These are phyloP conservation scores for Aurelia sp. DNA, from an alignment of 30 jellyfish, hydroid and myxozoan species.

Conservation along the genomic window DNA sequence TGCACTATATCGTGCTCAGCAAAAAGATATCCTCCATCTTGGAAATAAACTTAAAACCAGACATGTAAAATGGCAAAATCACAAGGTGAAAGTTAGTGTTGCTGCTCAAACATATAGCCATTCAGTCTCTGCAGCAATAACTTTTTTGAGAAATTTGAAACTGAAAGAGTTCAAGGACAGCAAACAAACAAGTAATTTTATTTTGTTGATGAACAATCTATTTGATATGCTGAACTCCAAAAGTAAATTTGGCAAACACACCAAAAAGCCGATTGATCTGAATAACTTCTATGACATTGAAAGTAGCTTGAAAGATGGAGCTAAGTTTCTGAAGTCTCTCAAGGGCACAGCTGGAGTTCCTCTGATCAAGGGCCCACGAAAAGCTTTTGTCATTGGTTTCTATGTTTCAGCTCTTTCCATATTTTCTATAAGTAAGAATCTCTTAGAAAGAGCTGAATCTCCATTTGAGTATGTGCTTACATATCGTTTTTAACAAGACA, in stretches of 20 bases:
- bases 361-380: conserved; percentile 31
- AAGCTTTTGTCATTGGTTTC: conserved; percentile 31
- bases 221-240: conserved; percentile 57
- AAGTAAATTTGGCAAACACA: conserved; percentile 38
- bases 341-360: conserved; percentile 5
- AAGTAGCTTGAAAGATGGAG: not conserved
- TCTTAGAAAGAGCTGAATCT: not conserved
- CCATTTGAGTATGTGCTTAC: conserved; percentile 16
- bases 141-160: conserved; percentile 18
- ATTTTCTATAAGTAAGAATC: conserved; percentile 2
- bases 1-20: conserved; percentile 20
- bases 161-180: conserved; percentile 31
- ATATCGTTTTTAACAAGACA: conserved; percentile 26
- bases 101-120: conserved; percentile 59
- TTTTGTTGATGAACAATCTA: conserved; percentile 18
- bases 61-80: conserved; percentile 61
- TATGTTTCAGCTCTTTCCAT: conserved; percentile 26
- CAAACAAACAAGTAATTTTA: conserved; percentile 44
- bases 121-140: conserved; percentile 59
- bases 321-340: conserved; percentile 2
- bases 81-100: conserved; percentile 56
- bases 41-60: conserved; percentile 36
- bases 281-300: conserved; percentile 11
- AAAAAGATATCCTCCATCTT: conserved; percentile 26
- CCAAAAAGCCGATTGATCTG: conserved; percentile 30